Evolutionary conservation across 2,888 invertebrate genomes (phyloP), one percentile per base, ranked within the genome.

Genomic region (Hirtodrosophila alboralis): DNA sequence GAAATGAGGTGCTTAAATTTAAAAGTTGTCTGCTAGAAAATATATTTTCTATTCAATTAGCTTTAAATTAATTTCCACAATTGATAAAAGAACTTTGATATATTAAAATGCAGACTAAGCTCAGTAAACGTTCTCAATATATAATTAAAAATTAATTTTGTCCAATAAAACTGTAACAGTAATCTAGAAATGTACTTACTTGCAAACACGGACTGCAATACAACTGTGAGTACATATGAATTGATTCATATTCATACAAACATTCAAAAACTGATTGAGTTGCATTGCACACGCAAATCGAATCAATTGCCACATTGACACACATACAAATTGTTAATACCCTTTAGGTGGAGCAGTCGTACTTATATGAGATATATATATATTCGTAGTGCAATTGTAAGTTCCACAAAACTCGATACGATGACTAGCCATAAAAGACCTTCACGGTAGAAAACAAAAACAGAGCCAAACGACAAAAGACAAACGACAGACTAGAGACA

Each of bases 261-360:
- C 49, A 74, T 52, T 64, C 61, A 64, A 57, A 56, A 38, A 57
- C 54, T 63, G 65, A 63, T 63, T 54, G 45, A 59, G 59, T 60
- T 79, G 80, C 79, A 80, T n/a, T 51, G 70, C 73, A 72, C 72
- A 84, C 75, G 77, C 84, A 75, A 80, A 64, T 38, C 56, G 56
- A 80, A 77, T 84, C 84, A 80, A 77, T 80, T 78, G 77, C 75
- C 75, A 84, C 84, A 80, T 77, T 80, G 84, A 80, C 79, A 80
- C 72, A 80, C 63, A 75, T 65, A 64, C 51, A 59, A 61, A 63
- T 37, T 38, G 45, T 51, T 47, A 53, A 40, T 57, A 36, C 38
- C 33, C 7, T 33, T 38, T n/a, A n/a, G n/a, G 3, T 34, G 27
- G 30, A 13, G 58, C 30, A 40, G 33, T 27, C 56, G 41, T 36